phyloP scores from a whole-genome alignment of 2,888 invertebrate species.

The Artemia sinica region DNA sequence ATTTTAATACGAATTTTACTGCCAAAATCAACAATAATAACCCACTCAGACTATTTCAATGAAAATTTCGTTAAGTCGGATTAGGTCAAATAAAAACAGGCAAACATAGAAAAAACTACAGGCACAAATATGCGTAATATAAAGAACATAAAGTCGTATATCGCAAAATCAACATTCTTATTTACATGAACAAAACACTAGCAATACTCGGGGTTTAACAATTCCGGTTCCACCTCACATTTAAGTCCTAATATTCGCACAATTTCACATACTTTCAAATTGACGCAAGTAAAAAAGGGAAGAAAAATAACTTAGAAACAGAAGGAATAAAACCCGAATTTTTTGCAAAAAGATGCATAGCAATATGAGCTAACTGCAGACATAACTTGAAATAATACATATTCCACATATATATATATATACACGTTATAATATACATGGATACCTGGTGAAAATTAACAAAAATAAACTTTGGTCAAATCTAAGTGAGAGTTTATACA shows the following conservation, averaged over 20 bases:
- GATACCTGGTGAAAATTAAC: not conserved
- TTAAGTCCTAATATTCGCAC: no score
- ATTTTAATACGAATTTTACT: constrained; percentile 11
- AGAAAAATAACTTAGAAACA: not conserved
- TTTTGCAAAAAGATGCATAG: not conserved
- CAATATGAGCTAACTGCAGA: constrained; percentile 8
- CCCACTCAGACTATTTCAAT: constrained; percentile 12
- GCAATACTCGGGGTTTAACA: no score
- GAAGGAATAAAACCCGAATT: not conserved
- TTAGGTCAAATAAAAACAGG: constrained; percentile 4
- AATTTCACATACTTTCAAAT: no score
- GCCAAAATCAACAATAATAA: constrained; percentile 13
- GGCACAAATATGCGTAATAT: constrained; percentile 10
- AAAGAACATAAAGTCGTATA: no score
- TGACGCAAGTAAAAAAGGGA: no score
- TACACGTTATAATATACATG: no score
- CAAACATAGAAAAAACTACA: constrained; percentile 12
- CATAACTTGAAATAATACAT: not conserved
- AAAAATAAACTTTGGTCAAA: constrained; percentile 11
- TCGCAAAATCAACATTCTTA: no score
- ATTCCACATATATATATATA: constrained; percentile 6
- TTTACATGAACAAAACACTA: no score
- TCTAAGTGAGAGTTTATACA: constrained; percentile 5
- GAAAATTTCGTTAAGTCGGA: constrained; percentile 3
- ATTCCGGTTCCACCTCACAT: no score